Conservation (phyloP, 23 tunicate species). For the Clavelina lepadiformis region DNA sequence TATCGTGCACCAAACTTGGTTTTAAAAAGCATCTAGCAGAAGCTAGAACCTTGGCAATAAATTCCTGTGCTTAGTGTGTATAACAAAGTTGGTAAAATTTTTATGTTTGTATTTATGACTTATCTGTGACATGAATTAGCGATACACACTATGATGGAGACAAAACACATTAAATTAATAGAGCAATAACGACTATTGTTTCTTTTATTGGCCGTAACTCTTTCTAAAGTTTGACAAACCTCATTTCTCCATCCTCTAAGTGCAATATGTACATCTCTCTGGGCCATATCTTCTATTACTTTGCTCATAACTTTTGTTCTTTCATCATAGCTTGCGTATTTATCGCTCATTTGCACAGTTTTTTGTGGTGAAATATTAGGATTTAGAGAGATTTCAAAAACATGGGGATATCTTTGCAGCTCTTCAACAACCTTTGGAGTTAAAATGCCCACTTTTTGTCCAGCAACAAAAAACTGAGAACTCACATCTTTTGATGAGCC, state of each 20-base stretch:
- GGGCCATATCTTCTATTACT: slow-evolving; percentile 28
- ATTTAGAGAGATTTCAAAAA: slow-evolving; percentile 6
- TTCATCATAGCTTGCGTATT: slow-evolving; percentile 22
- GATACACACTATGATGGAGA: no score
- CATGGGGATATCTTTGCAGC: slow-evolving; percentile 37
- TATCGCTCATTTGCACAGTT: slow-evolving; percentile 7
- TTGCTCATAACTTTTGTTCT: slow-evolving; percentile 37
- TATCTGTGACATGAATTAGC: no score
- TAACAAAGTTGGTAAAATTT: no score
- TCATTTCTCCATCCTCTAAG: slow-evolving; percentile 67
- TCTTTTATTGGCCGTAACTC: not conserved
- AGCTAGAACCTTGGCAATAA: no score
- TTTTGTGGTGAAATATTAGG: slow-evolving; percentile 1
- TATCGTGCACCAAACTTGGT: no score
- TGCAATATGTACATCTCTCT: slow-evolving; percentile 23
- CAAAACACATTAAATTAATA: no score
- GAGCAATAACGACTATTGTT: no score
- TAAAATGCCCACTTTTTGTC: slow-evolving; percentile 8
- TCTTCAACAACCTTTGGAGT: not conserved
- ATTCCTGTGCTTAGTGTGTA: no score
- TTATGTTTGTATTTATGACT: no score
- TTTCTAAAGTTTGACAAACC: slow-evolving; percentile 3
- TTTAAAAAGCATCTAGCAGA: no score
- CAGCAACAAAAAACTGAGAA: slow-evolving; percentile 5
- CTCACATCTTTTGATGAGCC: slow-evolving; percentile 6